A percentile compares a stretch with the other conserved stretches of the same genome.
Conservation (phyloP, 2,888 invertebrate genomes). For the Aplocera efformata region DNA sequence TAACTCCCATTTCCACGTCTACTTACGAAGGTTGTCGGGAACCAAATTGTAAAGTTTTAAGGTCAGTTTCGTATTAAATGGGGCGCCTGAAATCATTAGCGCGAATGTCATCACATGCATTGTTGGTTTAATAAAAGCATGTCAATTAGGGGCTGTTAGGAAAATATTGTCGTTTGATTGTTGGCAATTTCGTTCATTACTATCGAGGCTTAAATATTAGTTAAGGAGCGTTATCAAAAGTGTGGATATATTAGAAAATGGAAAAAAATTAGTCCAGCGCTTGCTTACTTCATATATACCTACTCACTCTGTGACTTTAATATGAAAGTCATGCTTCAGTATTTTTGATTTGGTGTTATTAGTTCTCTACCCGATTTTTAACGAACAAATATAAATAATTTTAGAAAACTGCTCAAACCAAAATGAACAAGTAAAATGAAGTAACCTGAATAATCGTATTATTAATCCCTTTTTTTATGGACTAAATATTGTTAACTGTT, state of each 20-base stretch:
- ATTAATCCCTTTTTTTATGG: too few species aligned
- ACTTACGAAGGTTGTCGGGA: constrained; percentile 22
- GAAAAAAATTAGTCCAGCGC: constrained; percentile 12
- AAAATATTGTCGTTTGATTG: constrained; percentile 62
- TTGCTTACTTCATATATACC: too few species aligned
- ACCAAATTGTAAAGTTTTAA: constrained; percentile 47
- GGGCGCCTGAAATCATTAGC: constrained; percentile 56
- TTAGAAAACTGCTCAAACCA: too few species aligned
- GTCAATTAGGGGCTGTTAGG: constrained; percentile 66
- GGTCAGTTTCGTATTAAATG: constrained; percentile 41
- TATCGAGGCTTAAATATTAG: constrained; percentile 13
- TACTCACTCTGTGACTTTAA: too few species aligned
- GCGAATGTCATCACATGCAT: constrained; percentile 44
- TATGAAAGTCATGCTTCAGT: too few species aligned
- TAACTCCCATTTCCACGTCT: constrained; percentile 36
- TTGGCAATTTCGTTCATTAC: constrained; percentile 37
- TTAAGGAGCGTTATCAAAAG: constrained; percentile 11
- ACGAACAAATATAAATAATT: too few species aligned
- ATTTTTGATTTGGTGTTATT: too few species aligned
- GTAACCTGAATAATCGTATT: too few species aligned
- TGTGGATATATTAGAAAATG: constrained; percentile 3
- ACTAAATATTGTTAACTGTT: too few species aligned
- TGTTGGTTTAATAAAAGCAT: constrained; percentile 55
- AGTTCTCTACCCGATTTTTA: too few species aligned
- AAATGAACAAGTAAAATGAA: too few species aligned